Evolutionary conservation across 2,797 vertebrate species (phyloP).

Genomic region (Sebastes nivosus): DNA sequence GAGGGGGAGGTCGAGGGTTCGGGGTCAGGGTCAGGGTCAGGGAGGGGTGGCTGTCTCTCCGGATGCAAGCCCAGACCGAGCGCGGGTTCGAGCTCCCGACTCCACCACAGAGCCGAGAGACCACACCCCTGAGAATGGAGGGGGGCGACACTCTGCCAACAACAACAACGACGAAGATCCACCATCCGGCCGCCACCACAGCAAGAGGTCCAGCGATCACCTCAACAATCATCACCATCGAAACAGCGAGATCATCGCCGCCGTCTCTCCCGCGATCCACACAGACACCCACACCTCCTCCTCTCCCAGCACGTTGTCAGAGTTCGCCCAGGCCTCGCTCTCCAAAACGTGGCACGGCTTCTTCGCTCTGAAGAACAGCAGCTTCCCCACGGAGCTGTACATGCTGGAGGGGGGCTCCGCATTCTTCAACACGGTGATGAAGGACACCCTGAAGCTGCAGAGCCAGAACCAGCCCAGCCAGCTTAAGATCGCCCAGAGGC

Average conservation of each 20-base stretch:
- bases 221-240: conserved; percentile 66
- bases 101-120: conserved; percentile 86
- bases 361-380: conserved; percentile 97
- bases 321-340: conserved; percentile 88
- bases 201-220: conserved; percentile 66
- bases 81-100: conserved; percentile 88
- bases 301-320: conserved; percentile 85
- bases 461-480: conserved; percentile 85
- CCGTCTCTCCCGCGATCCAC: conserved; percentile 48
- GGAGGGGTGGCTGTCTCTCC: conserved; percentile 77
- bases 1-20: conserved; percentile 82
- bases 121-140: conserved; percentile 80
- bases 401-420: conserved; percentile 92
- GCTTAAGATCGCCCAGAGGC: conserved; percentile 97
- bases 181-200: conserved; percentile 68
- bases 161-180: conserved; percentile 62
- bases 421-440: conserved; percentile 88
- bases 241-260: conserved; percentile 75
- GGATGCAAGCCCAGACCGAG: conserved; percentile 90
- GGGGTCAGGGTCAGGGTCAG: conserved; percentile 53
- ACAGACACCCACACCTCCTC: conserved; percentile 47
- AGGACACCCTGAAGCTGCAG: conserved; percentile 79
- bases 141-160: conserved; percentile 9
- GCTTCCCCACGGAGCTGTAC: conserved; percentile 95
- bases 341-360: conserved; percentile 92